Evolutionary conservation across 2,797 vertebrate species (phyloP).

Genomic region (Thamnophis elegans): DNA sequence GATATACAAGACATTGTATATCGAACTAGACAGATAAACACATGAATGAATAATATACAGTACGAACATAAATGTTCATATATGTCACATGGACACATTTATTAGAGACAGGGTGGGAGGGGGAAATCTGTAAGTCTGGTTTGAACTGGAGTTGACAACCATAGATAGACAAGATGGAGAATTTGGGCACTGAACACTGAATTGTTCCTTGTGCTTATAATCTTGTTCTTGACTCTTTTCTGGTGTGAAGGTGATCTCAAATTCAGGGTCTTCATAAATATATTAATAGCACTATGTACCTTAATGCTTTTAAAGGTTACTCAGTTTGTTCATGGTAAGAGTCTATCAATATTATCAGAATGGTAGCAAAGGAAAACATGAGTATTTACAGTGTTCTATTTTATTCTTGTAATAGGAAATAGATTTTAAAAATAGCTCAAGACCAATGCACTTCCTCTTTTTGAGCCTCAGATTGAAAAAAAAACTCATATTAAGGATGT

Average conservation of each 20-base stretch:
- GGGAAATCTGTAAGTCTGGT: not conserved
- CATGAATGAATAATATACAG: not conserved
- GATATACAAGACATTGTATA: not conserved
- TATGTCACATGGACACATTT: not conserved
- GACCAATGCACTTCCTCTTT: conserved; percentile 66
- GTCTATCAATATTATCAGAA: not conserved
- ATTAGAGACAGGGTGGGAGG: not conserved
- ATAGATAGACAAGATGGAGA: not conserved
- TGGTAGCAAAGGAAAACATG: not conserved
- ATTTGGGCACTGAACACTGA: not conserved
- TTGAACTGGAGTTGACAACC: not conserved
- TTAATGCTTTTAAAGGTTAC: not conserved
- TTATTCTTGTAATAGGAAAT: conserved; percentile 47
- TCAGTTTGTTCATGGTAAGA: not conserved
- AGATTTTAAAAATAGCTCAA: conserved; percentile 62
- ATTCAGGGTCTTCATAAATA: not conserved
- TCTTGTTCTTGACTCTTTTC: not conserved
- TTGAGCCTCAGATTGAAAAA: conserved; percentile 18
- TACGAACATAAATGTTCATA: not conserved
- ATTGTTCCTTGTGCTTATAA: not conserved
- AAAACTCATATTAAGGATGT: conserved; percentile 14
- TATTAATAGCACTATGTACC: not conserved
- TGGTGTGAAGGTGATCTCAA: not conserved
- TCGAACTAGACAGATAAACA: not conserved
- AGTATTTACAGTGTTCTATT: conserved; percentile 29